phyloP scores from a whole-genome alignment of 1,140 invertebrate species.

The Palaemon carinicauda region DNA sequence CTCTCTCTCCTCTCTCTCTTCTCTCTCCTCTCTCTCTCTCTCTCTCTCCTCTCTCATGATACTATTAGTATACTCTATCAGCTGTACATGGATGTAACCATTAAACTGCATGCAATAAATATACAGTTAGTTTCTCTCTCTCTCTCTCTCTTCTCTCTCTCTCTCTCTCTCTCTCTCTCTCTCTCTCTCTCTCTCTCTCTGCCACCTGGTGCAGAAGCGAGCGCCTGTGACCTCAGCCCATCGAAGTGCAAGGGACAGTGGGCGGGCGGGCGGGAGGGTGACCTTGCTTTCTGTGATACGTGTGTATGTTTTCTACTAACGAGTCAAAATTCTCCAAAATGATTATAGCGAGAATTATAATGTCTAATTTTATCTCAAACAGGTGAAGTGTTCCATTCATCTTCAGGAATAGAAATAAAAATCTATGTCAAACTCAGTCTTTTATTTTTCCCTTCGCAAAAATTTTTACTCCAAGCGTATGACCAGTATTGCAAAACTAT shows the following conservation, averaged over 20 bases:
- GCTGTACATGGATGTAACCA: too few relatives aligned
- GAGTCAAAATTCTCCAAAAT: constrained; percentile 47
- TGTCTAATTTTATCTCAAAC: constrained; percentile 43
- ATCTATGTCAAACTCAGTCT: constrained; percentile 29
- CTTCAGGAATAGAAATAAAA: constrained; percentile 53
- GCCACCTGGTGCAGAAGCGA: neutral
- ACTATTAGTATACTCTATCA: too few relatives aligned
- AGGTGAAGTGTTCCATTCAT: constrained; percentile 50
- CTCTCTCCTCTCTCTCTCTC: too few relatives aligned
- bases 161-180: neutral
- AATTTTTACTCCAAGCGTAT: too few relatives aligned
- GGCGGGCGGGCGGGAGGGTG: too few relatives aligned
- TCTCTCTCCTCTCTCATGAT: too few relatives aligned
- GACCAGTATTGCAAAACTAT: too few relatives aligned
- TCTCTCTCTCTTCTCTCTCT: neutral
- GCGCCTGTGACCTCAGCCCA: constrained; percentile 39
- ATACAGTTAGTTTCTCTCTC: too few relatives aligned
- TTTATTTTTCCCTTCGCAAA: too few relatives aligned
- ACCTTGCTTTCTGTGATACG: constrained; percentile 55
- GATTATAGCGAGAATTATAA: neutral
- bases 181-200: neutral
- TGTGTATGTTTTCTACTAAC: constrained; percentile 56
- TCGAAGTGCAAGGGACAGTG: constrained; percentile 30
- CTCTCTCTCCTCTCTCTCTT: too few relatives aligned
- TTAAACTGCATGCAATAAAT: too few relatives aligned